Conservation (phyloP, 2,888 invertebrate species). For the Serripes groenlandicus region DNA sequence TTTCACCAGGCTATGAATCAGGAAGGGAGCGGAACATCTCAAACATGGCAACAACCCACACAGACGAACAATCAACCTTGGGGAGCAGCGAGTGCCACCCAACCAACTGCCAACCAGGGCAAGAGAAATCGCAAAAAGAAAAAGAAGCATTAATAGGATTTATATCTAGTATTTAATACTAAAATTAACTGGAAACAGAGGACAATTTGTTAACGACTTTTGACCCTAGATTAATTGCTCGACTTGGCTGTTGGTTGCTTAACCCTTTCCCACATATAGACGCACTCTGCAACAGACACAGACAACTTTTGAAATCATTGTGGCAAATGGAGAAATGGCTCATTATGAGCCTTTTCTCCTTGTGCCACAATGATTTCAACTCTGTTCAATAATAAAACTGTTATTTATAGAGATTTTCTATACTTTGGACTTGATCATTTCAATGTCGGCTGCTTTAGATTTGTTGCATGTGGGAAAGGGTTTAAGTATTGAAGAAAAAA, state of each 20-base stretch:
- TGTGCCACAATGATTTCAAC: neutral
- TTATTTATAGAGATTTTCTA: too few species aligned
- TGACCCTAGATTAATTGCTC: too few species aligned
- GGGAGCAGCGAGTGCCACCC: slow-evolving; percentile 40
- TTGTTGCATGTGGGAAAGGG: too few species aligned
- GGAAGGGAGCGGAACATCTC: slow-evolving; percentile 67
- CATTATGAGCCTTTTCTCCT: neutral
- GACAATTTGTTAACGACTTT: too few species aligned
- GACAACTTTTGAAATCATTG: neutral
- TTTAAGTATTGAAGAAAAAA: too few species aligned
- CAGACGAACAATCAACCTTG: slow-evolving; percentile 61
- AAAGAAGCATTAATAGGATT: slow-evolving; percentile 74
- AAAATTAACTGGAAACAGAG: too few species aligned
- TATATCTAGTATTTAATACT: slow-evolving; percentile 26
- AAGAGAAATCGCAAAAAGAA: slow-evolving; percentile 75
- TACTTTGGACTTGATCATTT: too few species aligned
- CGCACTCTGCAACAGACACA: too few species aligned
- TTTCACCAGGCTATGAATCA: slow-evolving; percentile 89
- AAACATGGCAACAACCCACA: slow-evolving; percentile 68
- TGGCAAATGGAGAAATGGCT: neutral
- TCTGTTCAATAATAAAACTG: too few species aligned
- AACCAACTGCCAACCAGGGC: slow-evolving; percentile 44
- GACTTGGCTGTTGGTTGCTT: too few species aligned
- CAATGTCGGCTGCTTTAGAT: too few species aligned
- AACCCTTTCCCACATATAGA: too few species aligned